Percentiles rank a stretch among this genome's conserved stretches.
These are phyloP conservation scores for Lordiphosa stackelbergi DNA, from an alignment of 1,140 invertebrate genomes.

Conservation along the genomic window DNA sequence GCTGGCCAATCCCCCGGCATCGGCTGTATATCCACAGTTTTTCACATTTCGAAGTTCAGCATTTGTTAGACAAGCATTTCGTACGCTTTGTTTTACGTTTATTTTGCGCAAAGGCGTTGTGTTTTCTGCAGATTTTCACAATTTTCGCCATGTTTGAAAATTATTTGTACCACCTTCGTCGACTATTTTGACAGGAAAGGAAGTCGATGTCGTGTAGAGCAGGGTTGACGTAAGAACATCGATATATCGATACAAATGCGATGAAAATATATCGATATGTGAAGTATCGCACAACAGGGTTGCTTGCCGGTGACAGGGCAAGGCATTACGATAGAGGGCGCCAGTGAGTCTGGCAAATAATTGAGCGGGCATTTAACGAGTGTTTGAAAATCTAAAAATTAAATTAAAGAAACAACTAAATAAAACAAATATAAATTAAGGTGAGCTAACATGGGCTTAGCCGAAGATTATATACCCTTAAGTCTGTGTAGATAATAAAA, in stretches of 20 bases:
- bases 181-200: conserved; percentile 76
- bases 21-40: conserved; percentile 17
- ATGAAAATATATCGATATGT: too few relatives aligned
- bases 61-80: conserved; percentile 10
- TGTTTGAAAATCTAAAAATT: too few relatives aligned
- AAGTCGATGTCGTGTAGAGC: conserved; percentile 42
- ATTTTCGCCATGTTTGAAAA: conserved; percentile 41
- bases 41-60: neutral
- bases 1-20: conserved; percentile 43
- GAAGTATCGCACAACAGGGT: too few relatives aligned
- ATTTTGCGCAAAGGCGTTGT: conserved; percentile 40
- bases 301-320: neutral
- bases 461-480: too few relatives aligned
- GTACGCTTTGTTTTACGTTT: conserved; percentile 8
- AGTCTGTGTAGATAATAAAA: too few relatives aligned
- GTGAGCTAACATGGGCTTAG: too few relatives aligned
- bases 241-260: neutral
- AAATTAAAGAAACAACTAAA: too few relatives aligned
- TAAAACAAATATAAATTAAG: too few relatives aligned
- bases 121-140: conserved; percentile 27
- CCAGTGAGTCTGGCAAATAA: neutral
- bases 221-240: conserved; percentile 19
- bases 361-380: too few relatives aligned
- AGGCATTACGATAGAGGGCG: neutral
- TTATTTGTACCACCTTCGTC: conserved; percentile 70